Evolutionary conservation across 1,140 invertebrate species (phyloP).

Genomic region (Platorchestia sp.): DNA sequence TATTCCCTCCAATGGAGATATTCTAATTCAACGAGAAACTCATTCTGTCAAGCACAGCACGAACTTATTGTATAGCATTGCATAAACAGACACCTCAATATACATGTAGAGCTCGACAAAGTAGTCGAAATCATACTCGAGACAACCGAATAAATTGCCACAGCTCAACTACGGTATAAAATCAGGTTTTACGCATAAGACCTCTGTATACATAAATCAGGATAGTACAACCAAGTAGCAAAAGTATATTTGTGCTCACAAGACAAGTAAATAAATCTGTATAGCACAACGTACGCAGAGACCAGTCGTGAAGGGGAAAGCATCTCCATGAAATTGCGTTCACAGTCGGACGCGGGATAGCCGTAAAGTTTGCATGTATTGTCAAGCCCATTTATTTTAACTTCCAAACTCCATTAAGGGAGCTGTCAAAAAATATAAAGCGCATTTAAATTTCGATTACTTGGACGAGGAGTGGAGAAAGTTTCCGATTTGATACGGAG

Average conservation of each 20-base stretch:
- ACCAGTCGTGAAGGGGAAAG: not conserved
- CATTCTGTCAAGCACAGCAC: too few relatives aligned
- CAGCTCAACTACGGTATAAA: not conserved
- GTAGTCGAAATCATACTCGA: too few relatives aligned
- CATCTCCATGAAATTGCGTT: slow-evolving; percentile 53
- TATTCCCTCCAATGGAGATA: too few relatives aligned
- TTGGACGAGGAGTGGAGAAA: slow-evolving; percentile 49
- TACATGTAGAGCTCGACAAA: too few relatives aligned
- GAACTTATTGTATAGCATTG: too few relatives aligned
- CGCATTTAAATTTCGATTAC: slow-evolving; percentile 55
- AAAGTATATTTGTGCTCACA: too few relatives aligned
- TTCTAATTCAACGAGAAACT: too few relatives aligned
- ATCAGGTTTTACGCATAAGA: not conserved
- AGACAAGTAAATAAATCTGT: too few relatives aligned
- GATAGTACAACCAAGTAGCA: not conserved
- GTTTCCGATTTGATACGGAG: slow-evolving; percentile 27
- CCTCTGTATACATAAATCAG: not conserved
- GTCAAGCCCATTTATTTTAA: slow-evolving; percentile 55
- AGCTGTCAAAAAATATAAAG: slow-evolving; percentile 53
- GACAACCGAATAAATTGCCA: not conserved
- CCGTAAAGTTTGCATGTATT: slow-evolving; percentile 55
- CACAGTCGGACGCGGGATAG: slow-evolving; percentile 35
- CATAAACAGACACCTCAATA: too few relatives aligned
- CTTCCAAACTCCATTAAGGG: slow-evolving; percentile 54
- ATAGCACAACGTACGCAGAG: not conserved